Base-by-base conservation (phyloP, 2,113 vertebrate genomes). In the Xiphorhynchus elegans region DNA sequence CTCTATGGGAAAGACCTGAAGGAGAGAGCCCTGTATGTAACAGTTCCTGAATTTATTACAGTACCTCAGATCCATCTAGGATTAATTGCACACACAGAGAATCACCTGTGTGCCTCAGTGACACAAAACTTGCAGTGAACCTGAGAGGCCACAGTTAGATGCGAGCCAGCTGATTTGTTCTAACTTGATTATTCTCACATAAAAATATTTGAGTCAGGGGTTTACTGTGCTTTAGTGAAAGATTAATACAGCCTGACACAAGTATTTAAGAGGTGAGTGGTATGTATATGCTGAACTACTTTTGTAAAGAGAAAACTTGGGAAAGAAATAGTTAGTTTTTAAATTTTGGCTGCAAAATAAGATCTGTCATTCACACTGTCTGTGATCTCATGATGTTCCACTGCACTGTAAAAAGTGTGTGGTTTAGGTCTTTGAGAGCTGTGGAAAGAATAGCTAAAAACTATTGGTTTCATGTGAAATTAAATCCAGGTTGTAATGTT, bases 21-120 rank as follows among this genome's bases (percentile, higher is more conserved):
- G 55, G 70, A 90, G 1, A 90, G 72, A 84, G 87, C 96, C 70
- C 91, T 97, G 99, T 99, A 98, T 63, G 86, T 90, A 70, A 66
- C 64, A 62, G 29, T 76, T 56, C 8, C 8, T 90, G 21, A 66
- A 66, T 56, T 35, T 53, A 11, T 33, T 77, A 2, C 17, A n/a
- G 24, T 52, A 78, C 35, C 39, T 85, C 60, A 85, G 33, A 37
- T 82, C 28, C 11, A n/a, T 46, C 25, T 76, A 24, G 52, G 39
- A n/a, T 50, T 58, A 90, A 35, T 50, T 79, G 39, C 33, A 15
- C 28, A 25, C 11, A 10, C 17, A 70, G 17, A 74, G 21, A 50
- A 29, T 67, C 49, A 21, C 20, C 9, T 47, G 10, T 31, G 13
- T 49, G 39, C 55, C 11, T 70, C 44, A 46, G 52, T 40, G 70